Base-by-base conservation (phyloP, 2,797 vertebrate species). In the Danio jaintianensis region DNA sequence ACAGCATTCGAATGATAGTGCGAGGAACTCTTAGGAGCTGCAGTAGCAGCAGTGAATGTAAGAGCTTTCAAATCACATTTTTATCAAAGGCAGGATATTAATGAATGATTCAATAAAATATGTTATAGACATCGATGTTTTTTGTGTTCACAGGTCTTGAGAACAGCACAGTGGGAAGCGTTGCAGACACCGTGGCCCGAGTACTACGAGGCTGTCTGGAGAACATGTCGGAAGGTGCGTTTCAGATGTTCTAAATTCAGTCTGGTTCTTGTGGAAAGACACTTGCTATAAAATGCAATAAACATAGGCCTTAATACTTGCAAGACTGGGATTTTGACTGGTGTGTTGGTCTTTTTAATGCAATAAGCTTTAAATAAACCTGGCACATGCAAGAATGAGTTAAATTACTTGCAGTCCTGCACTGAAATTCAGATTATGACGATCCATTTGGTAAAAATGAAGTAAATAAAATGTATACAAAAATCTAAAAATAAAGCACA, bases 21-120 rank as follows among this genome's bases (percentile, higher is more conserved):
- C 93, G 95, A 84, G 95, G 95, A 80, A 95, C 95, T 2, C 86
- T 96, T 15, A 95, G 95, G 86, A 96, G 94, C 87, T 96, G 94
- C 88, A 96, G 95, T 87, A 96, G 94, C 79, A 96, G 95, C 83
- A 96, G 94, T 81, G 95, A 96, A 87, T 95, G 95, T 96, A 91
- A 90, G 94, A 75, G 13, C 52, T 20, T 48, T 6, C 36, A 6
- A 15, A 7, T 9, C 38, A 38, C 18, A 12, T 63, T 38, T 38
- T 62, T 50, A 9, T 29, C 42, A 29, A 8, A 45, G 36, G 0
- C 13, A 66, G 59, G 68, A 18, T 56, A 47, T 22, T 12, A 66
- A 58, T 70, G 63, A 50, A 58, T 62, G 55, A n/a, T 56, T 7
- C 52, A 71, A 77, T 71, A 58, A 2, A 1, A 18, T 15, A 45